Percentiles rank a stretch among this genome's conserved stretches.
These are phyloP conservation scores for Tichodroma muraria DNA, from an alignment of 2,113 vertebrate species.

Conservation along the genomic window DNA sequence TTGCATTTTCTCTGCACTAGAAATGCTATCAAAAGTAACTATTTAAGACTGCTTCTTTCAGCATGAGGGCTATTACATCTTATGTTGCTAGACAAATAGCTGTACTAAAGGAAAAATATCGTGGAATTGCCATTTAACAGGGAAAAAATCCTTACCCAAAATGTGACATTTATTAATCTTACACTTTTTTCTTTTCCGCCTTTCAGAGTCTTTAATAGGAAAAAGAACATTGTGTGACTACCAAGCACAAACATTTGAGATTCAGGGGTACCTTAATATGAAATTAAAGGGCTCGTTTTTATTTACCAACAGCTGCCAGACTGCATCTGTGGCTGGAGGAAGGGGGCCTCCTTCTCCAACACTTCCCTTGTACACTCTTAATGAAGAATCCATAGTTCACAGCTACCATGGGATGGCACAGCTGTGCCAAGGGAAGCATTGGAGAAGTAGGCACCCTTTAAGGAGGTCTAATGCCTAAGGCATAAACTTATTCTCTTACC, in stretches of 20 bases:
- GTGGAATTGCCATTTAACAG: neutral
- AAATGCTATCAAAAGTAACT: neutral
- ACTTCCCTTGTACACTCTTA: neutral
- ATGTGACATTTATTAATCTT: neutral
- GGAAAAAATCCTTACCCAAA: neutral
- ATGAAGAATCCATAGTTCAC: neutral
- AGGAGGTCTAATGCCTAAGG: too few species aligned
- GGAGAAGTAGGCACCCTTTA: neutral
- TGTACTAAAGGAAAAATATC: neutral
- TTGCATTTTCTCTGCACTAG: neutral
- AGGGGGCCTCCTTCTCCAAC: fast-evolving
- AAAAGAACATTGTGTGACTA: neutral
- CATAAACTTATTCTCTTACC: neutral
- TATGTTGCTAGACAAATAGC: neutral
- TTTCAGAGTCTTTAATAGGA: neutral
- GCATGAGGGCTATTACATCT: neutral
- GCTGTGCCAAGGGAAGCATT: neutral
- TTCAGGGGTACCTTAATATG: fast-evolving
- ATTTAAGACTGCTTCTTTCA: neutral
- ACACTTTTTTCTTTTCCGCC: too few species aligned
- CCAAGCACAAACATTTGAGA: neutral
- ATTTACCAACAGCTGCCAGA: neutral
- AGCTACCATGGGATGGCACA: neutral
- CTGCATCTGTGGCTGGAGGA: fast-evolving
- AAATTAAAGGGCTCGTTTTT: neutral